Evolutionary conservation across 64 coral and sea anemone species (phyloP).

Genomic region (Montipora cactus): DNA sequence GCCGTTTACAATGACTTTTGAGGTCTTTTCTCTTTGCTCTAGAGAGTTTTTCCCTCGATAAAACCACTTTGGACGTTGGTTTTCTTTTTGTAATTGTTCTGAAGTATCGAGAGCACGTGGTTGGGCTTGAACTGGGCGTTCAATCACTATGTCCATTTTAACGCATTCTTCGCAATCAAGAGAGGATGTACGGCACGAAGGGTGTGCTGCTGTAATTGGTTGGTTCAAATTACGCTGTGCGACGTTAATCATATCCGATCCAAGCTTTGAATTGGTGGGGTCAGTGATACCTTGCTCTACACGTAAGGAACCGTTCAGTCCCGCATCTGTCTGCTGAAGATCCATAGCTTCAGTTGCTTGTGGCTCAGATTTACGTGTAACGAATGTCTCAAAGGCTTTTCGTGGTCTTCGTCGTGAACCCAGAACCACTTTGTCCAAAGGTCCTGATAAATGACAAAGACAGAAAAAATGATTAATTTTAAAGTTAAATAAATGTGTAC

Average conservation of each 20-base stretch:
- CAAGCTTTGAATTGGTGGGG: background rate
- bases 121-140: background rate
- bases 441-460: background rate
- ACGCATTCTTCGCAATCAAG: background rate
- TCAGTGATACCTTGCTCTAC: background rate
- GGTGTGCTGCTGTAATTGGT: background rate
- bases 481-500: background rate
- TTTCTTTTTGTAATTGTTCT: background rate
- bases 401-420: constrained; percentile 17
- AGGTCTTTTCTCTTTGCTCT: background rate
- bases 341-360: background rate
- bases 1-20: background rate
- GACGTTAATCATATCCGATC: background rate
- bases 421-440: background rate
- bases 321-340: background rate
- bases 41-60: background rate
- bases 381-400: background rate
- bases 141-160: background rate
- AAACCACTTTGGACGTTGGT: constrained; percentile 35
- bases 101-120: background rate
- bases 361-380: background rate
- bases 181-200: background rate
- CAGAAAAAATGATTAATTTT: background rate
- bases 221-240: background rate
- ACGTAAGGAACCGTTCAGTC: background rate